Evolutionary conservation across 2,888 invertebrate species (phyloP), one percentile per base, ranked within the genome.

Genomic region (Seira ritae): DNA sequence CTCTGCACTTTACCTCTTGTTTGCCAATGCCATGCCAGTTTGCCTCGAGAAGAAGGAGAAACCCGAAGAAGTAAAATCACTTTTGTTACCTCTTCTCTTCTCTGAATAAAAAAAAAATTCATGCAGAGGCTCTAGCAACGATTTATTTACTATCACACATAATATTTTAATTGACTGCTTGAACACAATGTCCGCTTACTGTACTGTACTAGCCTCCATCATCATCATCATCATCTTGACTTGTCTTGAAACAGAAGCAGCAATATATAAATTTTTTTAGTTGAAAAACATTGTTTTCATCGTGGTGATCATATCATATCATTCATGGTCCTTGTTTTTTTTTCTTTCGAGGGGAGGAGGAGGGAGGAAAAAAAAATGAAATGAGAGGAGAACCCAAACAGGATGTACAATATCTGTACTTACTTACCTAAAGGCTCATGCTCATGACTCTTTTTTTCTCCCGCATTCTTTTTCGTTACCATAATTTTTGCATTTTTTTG

Each of bases 41-140:
- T 22, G 50, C 55, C 55, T 67, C 15, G 31, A 80, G 68, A 60
- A 60, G 19, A 70, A 73, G n/a, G n/a, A n/a, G 42, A 42, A 69
- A 77, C 31, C 69, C 69, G 77, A 77, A 67, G 67, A 81, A 81
- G 82, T 76, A 82, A 82, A 82, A 82, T 75, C 72, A 60, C 71
- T 67, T 77, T 82, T 81, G 75, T 71, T 10, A 15, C 55, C 22
- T 22, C 78, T 23, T 22, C 55, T 62, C 46, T n/a, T n/a, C n/a
- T n/a, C n/a, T n/a, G n/a, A n/a, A n/a, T n/a, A n/a, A n/a, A 23
- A 66, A 81, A 81, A 81, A 42, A 42, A 42, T 42, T 6, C 42
- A 42, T 6, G 42, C 42, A n/a, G n/a, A n/a, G n/a, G n/a, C n/a
- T 12, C n/a, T n/a, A n/a, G n/a, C n/a, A n/a, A n/a, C 81, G 70